Evolutionary conservation across 2,113 vertebrate genomes (phyloP).

Genomic region (Cranoglanis bouderius): DNA sequence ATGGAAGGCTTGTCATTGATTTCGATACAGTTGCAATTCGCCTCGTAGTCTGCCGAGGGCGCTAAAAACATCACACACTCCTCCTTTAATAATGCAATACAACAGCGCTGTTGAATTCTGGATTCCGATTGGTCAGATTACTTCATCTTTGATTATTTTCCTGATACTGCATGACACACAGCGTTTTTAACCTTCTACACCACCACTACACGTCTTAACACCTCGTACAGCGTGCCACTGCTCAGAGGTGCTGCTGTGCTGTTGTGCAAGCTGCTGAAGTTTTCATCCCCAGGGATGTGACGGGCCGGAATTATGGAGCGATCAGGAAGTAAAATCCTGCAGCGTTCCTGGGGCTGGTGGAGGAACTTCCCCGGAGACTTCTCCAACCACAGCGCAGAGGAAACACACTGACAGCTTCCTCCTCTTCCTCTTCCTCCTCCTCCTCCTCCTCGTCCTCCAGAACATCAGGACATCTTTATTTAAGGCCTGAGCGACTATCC

Average conservation of each 20-base stretch:
- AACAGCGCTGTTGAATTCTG: not conserved
- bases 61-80: not conserved
- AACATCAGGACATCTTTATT: not conserved
- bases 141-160: not conserved
- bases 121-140: not conserved
- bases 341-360: not conserved
- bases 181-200: not conserved
- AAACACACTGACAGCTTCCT: not conserved
- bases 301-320: not conserved
- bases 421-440: no score
- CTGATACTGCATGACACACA: not conserved
- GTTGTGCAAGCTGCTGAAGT: not conserved
- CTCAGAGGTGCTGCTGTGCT: not conserved
- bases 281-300: not conserved
- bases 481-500: not conserved
- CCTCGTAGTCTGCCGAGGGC: not conserved
- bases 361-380: not conserved
- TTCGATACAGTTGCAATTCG: not conserved
- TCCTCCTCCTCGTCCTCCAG: not conserved
- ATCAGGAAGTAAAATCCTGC: not conserved
- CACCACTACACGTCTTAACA: not conserved
- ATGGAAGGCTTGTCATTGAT: not conserved
- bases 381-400: not conserved
- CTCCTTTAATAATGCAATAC: not conserved
- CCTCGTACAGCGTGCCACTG: not conserved